Conservation (phyloP, 2,888 invertebrate genomes). For the Glaucopsyche alexis region DNA sequence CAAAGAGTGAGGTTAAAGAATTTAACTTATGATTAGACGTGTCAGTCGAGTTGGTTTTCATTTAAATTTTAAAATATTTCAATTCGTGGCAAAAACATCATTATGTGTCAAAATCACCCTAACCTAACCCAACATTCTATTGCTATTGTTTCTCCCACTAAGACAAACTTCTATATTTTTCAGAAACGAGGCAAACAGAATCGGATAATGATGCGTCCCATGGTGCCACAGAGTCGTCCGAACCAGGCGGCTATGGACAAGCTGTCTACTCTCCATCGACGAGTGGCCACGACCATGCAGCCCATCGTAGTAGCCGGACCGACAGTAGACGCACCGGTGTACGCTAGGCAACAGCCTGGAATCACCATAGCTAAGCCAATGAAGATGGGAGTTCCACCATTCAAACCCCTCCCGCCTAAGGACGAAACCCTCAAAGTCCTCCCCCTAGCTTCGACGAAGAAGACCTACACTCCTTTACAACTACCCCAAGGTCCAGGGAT, state of each 20-base stretch:
- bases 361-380: slow-evolving; percentile 77
- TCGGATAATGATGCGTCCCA: slow-evolving; percentile 70
- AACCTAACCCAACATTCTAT: too few species aligned
- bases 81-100: not conserved
- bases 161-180: slow-evolving; percentile 42
- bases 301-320: slow-evolving; percentile 63
- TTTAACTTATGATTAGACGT: too few species aligned
- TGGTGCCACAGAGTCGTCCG: slow-evolving; percentile 55
- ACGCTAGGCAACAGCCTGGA: slow-evolving; percentile 48
- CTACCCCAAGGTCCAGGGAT: slow-evolving; percentile 63
- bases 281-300: slow-evolving; percentile 61
- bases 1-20: not conserved
- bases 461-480: slow-evolving; percentile 61
- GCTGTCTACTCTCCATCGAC: slow-evolving; percentile 57
- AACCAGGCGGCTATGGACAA: slow-evolving; percentile 68
- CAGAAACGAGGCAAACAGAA: slow-evolving; percentile 77
- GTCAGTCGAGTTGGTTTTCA: too few species aligned
- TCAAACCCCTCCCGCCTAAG: slow-evolving; percentile 87
- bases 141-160: not conserved
- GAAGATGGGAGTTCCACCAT: slow-evolving; percentile 85
- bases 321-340: slow-evolving; percentile 49
- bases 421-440: slow-evolving; percentile 77
- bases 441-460: slow-evolving; percentile 62
- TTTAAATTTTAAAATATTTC: not conserved
- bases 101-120: too few species aligned